Evolutionary conservation across 2,113 vertebrate species (phyloP), one percentile per base, ranked within the genome.

Genomic region (Apodemus speciosus): DNA sequence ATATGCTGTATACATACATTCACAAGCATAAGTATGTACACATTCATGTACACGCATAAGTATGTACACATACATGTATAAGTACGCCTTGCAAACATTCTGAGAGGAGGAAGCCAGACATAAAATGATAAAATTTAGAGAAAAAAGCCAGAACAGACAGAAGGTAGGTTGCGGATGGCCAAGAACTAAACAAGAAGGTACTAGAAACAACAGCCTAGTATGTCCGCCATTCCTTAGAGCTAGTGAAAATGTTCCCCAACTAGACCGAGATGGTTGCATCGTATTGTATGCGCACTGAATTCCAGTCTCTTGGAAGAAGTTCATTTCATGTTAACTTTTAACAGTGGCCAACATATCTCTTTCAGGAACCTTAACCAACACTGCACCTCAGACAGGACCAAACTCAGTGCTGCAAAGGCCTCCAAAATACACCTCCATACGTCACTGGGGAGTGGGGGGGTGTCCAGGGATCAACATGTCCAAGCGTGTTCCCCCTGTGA

Each of bases 61-160:
- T 4, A 46, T 46, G 43, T 46, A 46, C 6, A 46, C 43, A 21
- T 53, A 53, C 51, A 56, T 56, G 53, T 16, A 0, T 35, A n/a
- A 25, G 62, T 30, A 23, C 79, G 49, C 43, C 64, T 27, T 30
- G 64, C 62, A 69, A 69, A 73, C 25, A 38, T 35, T 49, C n/a
- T 40, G 72, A 71, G 27, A 9, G 40, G 68, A 86, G 75, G 51
- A 92, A 94, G 85, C 46, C 80, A 75, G 72, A 84, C 46, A 49
- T 40, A 58, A 79, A 93, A 92, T 56, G 68, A 32, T 88, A 72
- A 23, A 40, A 58, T 85, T 21, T 51, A 32, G 30, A 51, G 8
- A 60, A 90, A 90, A 88, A 32, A 90, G 23, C 27, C 71, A 60
- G 51, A 94, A 68, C 0, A 93, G 13, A 87, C 27, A 75, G 72